Percentiles rank a stretch among this genome's conserved stretches.
Conservation (phyloP, 2,113 vertebrate species). For the Macaca fascicularis region DNA sequence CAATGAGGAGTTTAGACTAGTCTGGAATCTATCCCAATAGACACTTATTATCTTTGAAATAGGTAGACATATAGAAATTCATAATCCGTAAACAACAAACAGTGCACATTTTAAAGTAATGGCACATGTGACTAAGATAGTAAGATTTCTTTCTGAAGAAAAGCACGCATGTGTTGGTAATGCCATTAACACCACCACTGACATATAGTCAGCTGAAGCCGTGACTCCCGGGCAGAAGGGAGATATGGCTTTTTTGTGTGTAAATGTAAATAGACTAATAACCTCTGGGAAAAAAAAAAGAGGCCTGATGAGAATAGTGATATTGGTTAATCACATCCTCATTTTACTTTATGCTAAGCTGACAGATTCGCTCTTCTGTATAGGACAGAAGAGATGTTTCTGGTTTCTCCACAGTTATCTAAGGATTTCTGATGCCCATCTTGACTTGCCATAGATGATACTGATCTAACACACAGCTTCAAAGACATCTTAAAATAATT, state of each 20-base stretch:
- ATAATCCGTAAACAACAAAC: not conserved
- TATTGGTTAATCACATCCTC: not conserved
- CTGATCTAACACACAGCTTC: not conserved
- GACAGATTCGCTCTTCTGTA: not conserved
- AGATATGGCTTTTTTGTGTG: not conserved
- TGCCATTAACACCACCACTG: not conserved
- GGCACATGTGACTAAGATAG: not conserved
- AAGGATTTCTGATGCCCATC: not conserved
- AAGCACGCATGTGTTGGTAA: not conserved
- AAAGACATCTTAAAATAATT: not conserved
- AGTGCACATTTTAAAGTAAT: not conserved
- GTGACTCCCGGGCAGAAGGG: not conserved
- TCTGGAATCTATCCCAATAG: not conserved
- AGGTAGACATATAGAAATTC: not conserved
- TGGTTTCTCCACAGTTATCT: not conserved
- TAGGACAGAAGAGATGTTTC: not conserved
- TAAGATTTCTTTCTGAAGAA: not conserved
- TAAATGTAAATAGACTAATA: not conserved
- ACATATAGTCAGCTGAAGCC: too few species aligned
- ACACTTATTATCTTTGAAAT: not conserved
- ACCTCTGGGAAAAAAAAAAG: not conserved
- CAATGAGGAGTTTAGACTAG: not conserved
- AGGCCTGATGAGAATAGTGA: not conserved
- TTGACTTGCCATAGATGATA: not conserved
- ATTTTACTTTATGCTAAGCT: not conserved